These are phyloP conservation scores for Saturnia pavonia DNA, from an alignment of 2,888 invertebrate species.

Conservation along the genomic window DNA sequence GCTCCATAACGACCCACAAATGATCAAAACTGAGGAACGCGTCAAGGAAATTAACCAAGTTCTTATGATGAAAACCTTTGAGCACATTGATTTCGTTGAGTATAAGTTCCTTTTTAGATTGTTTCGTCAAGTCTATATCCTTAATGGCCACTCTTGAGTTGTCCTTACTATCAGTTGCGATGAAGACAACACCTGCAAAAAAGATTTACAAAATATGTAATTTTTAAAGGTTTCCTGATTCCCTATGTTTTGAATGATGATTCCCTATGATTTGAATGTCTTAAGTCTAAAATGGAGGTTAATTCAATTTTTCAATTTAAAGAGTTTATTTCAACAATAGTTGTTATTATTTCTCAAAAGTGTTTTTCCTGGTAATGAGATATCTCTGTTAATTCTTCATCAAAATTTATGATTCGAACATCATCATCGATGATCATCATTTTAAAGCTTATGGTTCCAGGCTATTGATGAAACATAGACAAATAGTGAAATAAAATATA, in stretches of 20 bases:
- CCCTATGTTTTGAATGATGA: too few relatives aligned
- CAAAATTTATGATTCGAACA: too few relatives aligned
- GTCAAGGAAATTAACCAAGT: conserved; percentile 97
- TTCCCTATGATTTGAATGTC: too few relatives aligned
- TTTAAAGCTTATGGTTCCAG: too few relatives aligned
- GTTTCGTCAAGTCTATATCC: conserved; percentile 96
- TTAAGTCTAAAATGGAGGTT: background rate
- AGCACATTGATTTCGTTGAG: conserved; percentile 96
- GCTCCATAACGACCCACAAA: conserved; percentile 98
- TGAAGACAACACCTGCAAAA: conserved; percentile 90
- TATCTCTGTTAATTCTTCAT: too few relatives aligned
- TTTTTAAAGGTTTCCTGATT: background rate
- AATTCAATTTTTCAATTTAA: too few relatives aligned
- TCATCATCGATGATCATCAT: too few relatives aligned
- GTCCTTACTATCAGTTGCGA: conserved; percentile 89
- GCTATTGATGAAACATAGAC: too few relatives aligned
- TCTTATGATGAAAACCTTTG: conserved; percentile 95
- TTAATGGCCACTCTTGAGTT: conserved; percentile 95
- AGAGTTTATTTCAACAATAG: too few relatives aligned
- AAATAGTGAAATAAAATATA: too few relatives aligned
- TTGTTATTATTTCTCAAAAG: too few relatives aligned
- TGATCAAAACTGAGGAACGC: conserved; percentile 95
- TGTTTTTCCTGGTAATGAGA: too few relatives aligned
- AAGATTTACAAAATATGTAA: conserved; percentile 19
- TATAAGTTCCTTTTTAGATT: conserved; percentile 97